phyloP scores from a whole-genome alignment of 2,888 invertebrate genomes.

The Boloria selene region DNA sequence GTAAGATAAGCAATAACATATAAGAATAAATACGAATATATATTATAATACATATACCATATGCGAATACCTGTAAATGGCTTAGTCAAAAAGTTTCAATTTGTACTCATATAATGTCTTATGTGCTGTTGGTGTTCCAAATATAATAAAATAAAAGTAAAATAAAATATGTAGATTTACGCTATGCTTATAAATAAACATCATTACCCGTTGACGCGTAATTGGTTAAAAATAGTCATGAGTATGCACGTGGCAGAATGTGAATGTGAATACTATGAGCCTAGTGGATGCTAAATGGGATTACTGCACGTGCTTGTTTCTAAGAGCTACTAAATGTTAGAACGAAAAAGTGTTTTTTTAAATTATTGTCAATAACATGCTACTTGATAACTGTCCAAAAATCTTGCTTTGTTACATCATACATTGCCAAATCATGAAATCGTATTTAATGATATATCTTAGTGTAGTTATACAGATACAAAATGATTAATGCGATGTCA shows the following conservation, averaged over 20 bases:
- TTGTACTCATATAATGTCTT: too few relatives aligned
- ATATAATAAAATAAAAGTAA: too few relatives aligned
- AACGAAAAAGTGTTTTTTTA: not conserved
- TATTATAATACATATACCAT: too few relatives aligned
- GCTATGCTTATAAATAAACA: slow-evolving; percentile 16
- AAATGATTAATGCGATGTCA: not conserved
- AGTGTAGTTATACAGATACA: not conserved
- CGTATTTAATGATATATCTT: not conserved
- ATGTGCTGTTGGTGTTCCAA: too few relatives aligned
- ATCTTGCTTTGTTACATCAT: not conserved
- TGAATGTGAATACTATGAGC: slow-evolving; percentile 12
- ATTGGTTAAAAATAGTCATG: slow-evolving; percentile 26
- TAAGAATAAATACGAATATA: too few relatives aligned
- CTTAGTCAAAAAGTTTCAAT: too few relatives aligned
- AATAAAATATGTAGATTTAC: slow-evolving; percentile 2
- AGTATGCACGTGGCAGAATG: slow-evolving; percentile 23
- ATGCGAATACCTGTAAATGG: too few relatives aligned
- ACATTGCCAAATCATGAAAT: not conserved
- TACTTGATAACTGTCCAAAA: slow-evolving; percentile 1
- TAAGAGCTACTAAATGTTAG: not conserved
- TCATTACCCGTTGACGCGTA: slow-evolving; percentile 13
- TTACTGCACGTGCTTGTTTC: slow-evolving; percentile 20
- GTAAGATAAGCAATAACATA: not conserved
- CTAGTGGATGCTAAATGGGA: slow-evolving; percentile 26
- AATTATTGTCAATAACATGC: not conserved